Percentiles rank a stretch among this genome's conserved stretches.
Evolutionary conservation across 2,113 vertebrate genomes (phyloP).

Genomic region (Phalacrocorax carbo): DNA sequence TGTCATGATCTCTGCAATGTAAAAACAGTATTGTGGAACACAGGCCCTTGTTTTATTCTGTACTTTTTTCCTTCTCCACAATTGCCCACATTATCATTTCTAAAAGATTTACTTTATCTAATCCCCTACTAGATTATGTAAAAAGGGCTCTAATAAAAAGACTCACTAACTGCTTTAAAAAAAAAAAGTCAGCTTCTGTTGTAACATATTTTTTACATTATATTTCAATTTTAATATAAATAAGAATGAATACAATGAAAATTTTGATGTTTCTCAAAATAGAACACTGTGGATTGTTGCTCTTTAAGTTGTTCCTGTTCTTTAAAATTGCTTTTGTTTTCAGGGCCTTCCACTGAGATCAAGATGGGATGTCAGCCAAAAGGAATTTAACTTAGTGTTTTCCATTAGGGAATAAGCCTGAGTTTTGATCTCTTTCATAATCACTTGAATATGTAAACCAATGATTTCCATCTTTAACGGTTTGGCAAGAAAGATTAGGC

Average conservation of each 20-base stretch:
- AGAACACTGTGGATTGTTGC: not conserved
- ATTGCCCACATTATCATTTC: not conserved
- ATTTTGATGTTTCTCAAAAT: not conserved
- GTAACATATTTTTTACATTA: not conserved
- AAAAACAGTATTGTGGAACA: not conserved
- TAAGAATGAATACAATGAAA: not conserved
- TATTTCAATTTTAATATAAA: not conserved
- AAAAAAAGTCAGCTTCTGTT: not conserved
- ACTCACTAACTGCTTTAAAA: not conserved
- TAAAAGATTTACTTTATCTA: not conserved
- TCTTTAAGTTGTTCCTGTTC: not conserved
- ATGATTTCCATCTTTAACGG: constrained; percentile 17
- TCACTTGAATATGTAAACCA: constrained; percentile 19
- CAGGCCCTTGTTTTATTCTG: not conserved
- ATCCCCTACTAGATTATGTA: not conserved
- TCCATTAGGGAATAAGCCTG: not conserved
- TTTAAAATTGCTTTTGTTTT: constrained; percentile 11
- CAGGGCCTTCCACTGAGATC: not conserved
- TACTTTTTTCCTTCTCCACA: not conserved
- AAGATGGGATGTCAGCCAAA: constrained; percentile 25
- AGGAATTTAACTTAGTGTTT: not conserved
- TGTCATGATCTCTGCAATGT: not conserved
- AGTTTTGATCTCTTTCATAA: constrained; percentile 36
- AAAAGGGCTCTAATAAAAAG: not conserved
- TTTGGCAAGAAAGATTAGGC: constrained; percentile 35